A percentile compares a stretch with the other conserved stretches of the same genome.
Evolutionary conservation across 2,888 invertebrate species (phyloP).

Genomic region (Drosophila longiperda): DNA sequence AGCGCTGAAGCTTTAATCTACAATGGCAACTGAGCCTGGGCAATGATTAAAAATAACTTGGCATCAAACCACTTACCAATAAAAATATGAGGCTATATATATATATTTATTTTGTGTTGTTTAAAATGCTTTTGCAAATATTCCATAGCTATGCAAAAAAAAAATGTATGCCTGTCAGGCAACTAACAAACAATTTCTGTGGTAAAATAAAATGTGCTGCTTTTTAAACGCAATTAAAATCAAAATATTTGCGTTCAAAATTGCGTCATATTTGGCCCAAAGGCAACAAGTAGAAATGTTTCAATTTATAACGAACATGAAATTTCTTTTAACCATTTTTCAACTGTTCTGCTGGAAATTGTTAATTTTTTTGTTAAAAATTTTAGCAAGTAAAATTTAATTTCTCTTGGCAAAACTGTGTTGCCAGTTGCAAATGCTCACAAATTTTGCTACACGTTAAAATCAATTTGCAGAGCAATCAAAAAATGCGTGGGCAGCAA

Average conservation of each 20-base stretch:
- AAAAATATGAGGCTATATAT: constrained; percentile 19
- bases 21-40: constrained; percentile 17
- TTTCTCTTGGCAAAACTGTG: background rate
- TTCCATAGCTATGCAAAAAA: background rate
- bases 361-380: background rate
- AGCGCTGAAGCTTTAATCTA: constrained; percentile 4
- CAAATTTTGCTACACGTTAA: background rate
- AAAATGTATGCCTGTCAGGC: constrained; percentile 2
- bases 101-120: background rate
- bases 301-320: background rate
- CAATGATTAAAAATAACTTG: constrained; percentile 47
- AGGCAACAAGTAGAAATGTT: constrained; percentile 8
- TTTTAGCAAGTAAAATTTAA: background rate
- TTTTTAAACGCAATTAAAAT: constrained; percentile 12
- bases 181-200: constrained; percentile 10
- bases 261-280: constrained; percentile 26
- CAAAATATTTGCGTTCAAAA: constrained; percentile 42
- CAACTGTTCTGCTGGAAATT: background rate
- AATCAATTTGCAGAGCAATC: background rate
- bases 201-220: constrained; percentile 11
- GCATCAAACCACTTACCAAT: background rate
- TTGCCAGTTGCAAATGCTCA: background rate
- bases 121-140: constrained; percentile 6
- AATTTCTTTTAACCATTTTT: background rate
- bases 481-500: constrained; percentile 1